phyloP scores from a whole-genome alignment of 2,113 vertebrate species.

The Heterocephalus glaber region DNA sequence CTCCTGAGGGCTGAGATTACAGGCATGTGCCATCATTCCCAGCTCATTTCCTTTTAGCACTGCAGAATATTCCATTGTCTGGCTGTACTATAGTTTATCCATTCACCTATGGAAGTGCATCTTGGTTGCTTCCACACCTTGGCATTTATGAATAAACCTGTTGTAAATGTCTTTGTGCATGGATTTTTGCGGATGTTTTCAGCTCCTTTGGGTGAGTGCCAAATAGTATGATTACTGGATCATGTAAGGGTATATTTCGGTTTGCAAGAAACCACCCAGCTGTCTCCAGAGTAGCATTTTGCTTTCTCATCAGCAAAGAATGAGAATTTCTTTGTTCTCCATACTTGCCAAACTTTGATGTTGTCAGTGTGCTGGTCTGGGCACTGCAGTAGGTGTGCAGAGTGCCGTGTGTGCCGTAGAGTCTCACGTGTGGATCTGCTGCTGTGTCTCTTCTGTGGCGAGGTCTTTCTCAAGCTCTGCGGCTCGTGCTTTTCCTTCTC shows the following conservation, averaged over 20 bases:
- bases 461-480: not conserved
- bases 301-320: not conserved
- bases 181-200: not conserved
- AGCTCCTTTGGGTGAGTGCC: not conserved
- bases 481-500: not conserved
- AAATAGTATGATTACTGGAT: not conserved
- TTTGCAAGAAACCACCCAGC: not conserved
- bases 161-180: not conserved
- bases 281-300: not conserved
- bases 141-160: not conserved
- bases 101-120: not conserved
- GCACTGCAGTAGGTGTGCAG: not conserved
- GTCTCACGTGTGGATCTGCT: not conserved
- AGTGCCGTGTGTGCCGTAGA: not conserved
- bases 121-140: not conserved
- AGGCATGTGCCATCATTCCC: not conserved
- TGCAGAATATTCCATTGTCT: not conserved
- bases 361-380: not conserved
- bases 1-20: not conserved
- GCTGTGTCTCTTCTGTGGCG: not conserved
- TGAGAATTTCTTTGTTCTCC: not conserved
- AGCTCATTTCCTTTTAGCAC: not conserved
- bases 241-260: not conserved
- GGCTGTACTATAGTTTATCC: not conserved
- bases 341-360: not conserved